Evolutionary conservation across 2,797 vertebrate genomes (phyloP), one percentile per base, ranked within the genome.

Genomic region (Hypotaenidia philippensis): DNA sequence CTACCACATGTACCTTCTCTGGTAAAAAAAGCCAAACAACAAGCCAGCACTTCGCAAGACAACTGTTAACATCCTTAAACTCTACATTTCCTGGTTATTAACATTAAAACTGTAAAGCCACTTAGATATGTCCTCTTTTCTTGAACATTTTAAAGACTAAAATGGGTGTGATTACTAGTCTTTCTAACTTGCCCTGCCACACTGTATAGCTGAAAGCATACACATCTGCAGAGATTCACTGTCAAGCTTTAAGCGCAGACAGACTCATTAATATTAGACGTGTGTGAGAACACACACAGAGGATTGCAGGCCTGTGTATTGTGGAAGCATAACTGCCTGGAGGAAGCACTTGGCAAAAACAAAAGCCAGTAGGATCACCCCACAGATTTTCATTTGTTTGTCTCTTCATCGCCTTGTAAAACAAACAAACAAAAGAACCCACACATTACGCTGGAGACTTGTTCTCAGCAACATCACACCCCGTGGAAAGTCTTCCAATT

Each of bases 211-310:
- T 84, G 59, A 81, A 82, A 84, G 66, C 40, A 61, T 60, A 72
- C 8, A 17, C 32, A 60, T 63, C 76, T 45, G 27, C 49, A 94
- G 70, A 91, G 38, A 88, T 60, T 66, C 66, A 53, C n/a, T 59
- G 34, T 41, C 83, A 92, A 76, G 52, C 32, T 72, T 44, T 68
- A 55, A 78, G 65, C 4, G 10, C 68, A 93, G 94, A 87, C 16
- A 75, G 85, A 90, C 23, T 81, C 44, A 81, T 85, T 70, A 87
- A 69, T 89, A 93, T 56, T 71, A 41, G n/a, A 85, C 78, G 6
- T 20, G 23, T 40, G 27, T 50, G 55, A 6, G 2, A 32, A 80
- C 32, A 65, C 25, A 68, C 25, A 71, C 59, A 85, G 4, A 87
- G 21, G 76, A 53, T 12, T 4, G 9, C 7, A 53, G 34, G 74